Evolutionary conservation across 1,140 invertebrate genomes (phyloP), one percentile per base, ranked within the genome.

Genomic region (Colletes gigas): DNA sequence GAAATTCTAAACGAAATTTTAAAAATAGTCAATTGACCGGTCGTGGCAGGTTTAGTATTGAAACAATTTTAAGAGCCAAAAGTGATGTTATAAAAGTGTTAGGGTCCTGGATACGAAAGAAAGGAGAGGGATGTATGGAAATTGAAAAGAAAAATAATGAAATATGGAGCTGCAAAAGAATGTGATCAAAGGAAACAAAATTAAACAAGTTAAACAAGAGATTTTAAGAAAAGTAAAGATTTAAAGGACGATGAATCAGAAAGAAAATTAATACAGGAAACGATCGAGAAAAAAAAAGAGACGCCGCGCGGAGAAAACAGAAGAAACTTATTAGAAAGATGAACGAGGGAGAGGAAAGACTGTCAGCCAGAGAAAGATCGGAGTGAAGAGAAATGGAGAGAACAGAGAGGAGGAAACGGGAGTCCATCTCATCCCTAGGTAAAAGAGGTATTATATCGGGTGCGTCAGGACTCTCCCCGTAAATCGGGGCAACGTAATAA

Each of bases 401-500:
- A 60, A 47, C 50, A 55, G 12, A 52, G 30, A 65, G 54, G 59
- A n/a, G 62, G 47, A 75, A 74, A 83, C 62, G 14, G 57, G 52
- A 63, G 69, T 77, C 66, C 21, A 74, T 69, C 65, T 55, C 21
- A 47, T 15, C 47, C 47, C 57, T 54, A 30, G 0, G 21, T 5
- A 66, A 72, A 78, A 54, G 59, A 57, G 76, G 67, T 78, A 21
- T 59, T 67, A 50, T 50, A 69, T 68, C 54, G 14, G 65, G 41
- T 41, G 75, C 67, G 75, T 70, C 76, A 71, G 30, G 19, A n/a
- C n/a, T 47, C 76, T 10, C 39, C 59, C 50, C 47, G 68, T 78
- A 72, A 78, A 78, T 78, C 76, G 76, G 68, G 68, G n/a, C 76
- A 71, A 70, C 76, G 76, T 68, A 72, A 78, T 78, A 78, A 78